Conservation (phyloP, 1,140 invertebrate species). For the Calephelis virginiensis region DNA sequence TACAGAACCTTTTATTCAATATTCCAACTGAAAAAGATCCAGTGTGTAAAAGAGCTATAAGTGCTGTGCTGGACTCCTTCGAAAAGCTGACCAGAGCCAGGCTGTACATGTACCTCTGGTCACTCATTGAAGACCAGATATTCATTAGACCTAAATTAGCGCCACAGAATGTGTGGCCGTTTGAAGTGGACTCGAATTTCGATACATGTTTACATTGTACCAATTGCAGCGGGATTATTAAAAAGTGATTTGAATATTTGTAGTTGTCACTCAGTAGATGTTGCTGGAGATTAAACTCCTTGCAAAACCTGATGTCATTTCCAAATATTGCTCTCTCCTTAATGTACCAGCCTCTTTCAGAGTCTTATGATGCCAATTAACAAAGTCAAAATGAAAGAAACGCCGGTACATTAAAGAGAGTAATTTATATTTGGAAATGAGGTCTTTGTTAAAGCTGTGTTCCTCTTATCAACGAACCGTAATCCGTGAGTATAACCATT, state of each 20-base stretch:
- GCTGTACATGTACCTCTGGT: conserved; percentile 52
- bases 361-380: too few species aligned
- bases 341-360: too few species aligned
- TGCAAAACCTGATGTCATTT: too few species aligned
- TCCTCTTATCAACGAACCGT: too few species aligned
- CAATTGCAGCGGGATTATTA: conserved; percentile 24
- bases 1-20: conserved; percentile 54
- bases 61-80: conserved; percentile 42
- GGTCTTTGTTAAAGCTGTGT: too few species aligned
- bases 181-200: conserved; percentile 28
- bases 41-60: conserved; percentile 46
- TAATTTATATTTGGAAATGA: too few species aligned
- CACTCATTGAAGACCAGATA: conserved; percentile 42
- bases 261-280: too few species aligned
- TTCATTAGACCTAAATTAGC: conserved; percentile 40
- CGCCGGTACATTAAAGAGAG: too few species aligned
- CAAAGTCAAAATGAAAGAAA: too few species aligned
- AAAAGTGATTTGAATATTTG: conserved; percentile 1
- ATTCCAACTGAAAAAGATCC: conserved; percentile 41
- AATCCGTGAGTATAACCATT: too few species aligned
- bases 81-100: conserved; percentile 41
- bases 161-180: conserved; percentile 45
- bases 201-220: conserved; percentile 28
- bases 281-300: too few species aligned
- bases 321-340: too few species aligned